Evolutionary conservation across 2,113 vertebrate genomes (phyloP).

Genomic region (Thunnus maccoyii): DNA sequence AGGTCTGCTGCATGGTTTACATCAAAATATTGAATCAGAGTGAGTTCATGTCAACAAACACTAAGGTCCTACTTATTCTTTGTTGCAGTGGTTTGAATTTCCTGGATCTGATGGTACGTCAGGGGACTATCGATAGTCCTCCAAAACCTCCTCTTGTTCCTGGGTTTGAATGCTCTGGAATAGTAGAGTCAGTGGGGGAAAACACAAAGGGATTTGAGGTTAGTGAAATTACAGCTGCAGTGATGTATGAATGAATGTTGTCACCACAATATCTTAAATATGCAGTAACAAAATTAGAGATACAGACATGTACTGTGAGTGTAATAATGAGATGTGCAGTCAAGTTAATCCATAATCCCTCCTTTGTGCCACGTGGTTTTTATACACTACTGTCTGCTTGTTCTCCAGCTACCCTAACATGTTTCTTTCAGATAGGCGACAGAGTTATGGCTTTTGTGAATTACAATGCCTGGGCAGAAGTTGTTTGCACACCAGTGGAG

Average conservation of each 20-base stretch:
- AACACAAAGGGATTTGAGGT: conserved; percentile 96
- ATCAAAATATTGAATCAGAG: background rate
- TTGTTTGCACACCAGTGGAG: conserved; percentile 92
- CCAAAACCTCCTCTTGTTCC: conserved; percentile 96
- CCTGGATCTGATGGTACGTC: conserved; percentile 97
- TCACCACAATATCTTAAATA: too few relatives aligned
- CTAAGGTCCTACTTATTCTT: conserved; percentile 7
- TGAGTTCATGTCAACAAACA: conserved; percentile 20
- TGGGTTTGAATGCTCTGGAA: conserved; percentile 97
- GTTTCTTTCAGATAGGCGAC: conserved; percentile 91
- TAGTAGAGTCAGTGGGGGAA: conserved; percentile 94
- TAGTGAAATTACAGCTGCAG: conserved; percentile 53
- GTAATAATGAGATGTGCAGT: background rate
- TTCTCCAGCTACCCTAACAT: conserved; percentile 12
- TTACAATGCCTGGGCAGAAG: conserved; percentile 98
- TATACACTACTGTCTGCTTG: background rate
- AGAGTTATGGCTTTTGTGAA: conserved; percentile 97
- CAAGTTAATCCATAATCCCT: background rate
- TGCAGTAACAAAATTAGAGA: background rate
- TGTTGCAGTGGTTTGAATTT: conserved; percentile 95
- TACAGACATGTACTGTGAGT: background rate
- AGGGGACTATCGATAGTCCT: conserved; percentile 97
- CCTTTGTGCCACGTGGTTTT: background rate
- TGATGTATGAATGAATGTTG: background rate
- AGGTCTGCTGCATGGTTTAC: background rate